Evolutionary conservation across 37 sponge, comb jelly and placozoan genomes (phyloP).

Genomic region (Diacarnus erythraeanus): DNA sequence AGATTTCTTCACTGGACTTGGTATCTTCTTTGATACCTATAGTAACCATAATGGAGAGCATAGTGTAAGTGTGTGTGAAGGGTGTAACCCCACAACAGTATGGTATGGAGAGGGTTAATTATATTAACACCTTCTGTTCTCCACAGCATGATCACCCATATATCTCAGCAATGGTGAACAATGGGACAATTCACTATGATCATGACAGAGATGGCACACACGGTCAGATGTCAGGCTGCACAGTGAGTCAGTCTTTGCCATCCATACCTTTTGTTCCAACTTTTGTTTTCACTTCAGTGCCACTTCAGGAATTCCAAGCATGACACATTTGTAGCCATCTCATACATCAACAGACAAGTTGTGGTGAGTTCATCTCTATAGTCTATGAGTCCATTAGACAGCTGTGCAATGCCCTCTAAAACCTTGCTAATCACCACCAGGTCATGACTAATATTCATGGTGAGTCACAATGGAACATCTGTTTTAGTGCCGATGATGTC

Average conservation of each 20-base stretch:
- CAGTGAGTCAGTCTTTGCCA: slow-evolving; percentile 34
- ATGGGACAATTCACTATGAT: slow-evolving; percentile 91
- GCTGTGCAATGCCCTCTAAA: not conserved
- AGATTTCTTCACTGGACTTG: slow-evolving; percentile 95
- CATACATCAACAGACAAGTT: slow-evolving; percentile 77
- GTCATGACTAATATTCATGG: slow-evolving; percentile 59
- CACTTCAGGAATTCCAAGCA: slow-evolving; percentile 68
- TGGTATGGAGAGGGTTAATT: no score
- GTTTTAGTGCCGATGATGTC: slow-evolving; percentile 71
- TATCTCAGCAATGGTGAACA: slow-evolving; percentile 91
- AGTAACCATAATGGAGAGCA: slow-evolving; percentile 83
- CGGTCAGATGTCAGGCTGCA: slow-evolving; percentile 83
- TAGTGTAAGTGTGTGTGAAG: not conserved
- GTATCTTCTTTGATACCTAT: slow-evolving; percentile 98
- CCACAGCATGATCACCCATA: slow-evolving; percentile 93
- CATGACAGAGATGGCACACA: slow-evolving; percentile 96
- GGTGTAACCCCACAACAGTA: no score
- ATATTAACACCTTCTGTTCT: not conserved
- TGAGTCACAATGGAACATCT: slow-evolving; percentile 68
- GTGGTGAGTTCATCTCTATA: slow-evolving; percentile 79
- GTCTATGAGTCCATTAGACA: no score
- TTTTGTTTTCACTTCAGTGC: not conserved
- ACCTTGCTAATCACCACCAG: not conserved
- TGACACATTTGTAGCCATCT: slow-evolving; percentile 78
- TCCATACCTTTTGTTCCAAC: not conserved